Evolutionary conservation across 23 tunicate genomes (phyloP), one percentile per base, ranked within the genome.

Genomic region (Ciona savignyi): DNA sequence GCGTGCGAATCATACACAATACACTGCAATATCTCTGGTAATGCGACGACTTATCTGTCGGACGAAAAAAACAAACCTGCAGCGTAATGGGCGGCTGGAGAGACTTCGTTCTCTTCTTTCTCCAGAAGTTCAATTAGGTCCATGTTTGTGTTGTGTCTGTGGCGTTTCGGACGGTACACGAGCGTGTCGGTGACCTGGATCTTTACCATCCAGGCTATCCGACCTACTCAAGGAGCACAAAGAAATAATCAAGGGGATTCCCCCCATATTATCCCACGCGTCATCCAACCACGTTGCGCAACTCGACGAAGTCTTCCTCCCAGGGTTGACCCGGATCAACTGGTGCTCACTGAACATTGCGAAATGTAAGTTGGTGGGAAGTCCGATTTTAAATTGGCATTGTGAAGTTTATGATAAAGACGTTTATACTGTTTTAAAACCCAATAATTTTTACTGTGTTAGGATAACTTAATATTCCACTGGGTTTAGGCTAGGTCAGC

Each of bases 301-400:
- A 23, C 48, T 88, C 24, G 96, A 88, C 70, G 96, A 88, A 30
- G 80, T 77, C 25, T 88, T 88, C 65, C 28, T 70, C 4, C 96
- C 96, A 9, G 96, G 96, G 6, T 61, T 88, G 25, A 88, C 96
- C 3, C 68, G 76, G 77, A 65, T 88, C 21, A 70, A 79, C 35
- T 88, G 96, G 96, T 76, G 86, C 32, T 88, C 96, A n/a, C 49
- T 88, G 65, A 88, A 88, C 49, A 30, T 77, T 30, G 87, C 77
- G 1, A 88, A 81, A 82, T 88, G 96, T 88, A 72, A 77, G 85
- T 34, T 2, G 30, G 31, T 66, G 29, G 26, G 28, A 63, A 63
- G 22, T n/a, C 15, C 23, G 26, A 63, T 63, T 63, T 63, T 9
- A n/a, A 63, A 63, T n/a, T 9, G 24, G n/a, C n/a, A n/a, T n/a